Percentiles rank a stretch among this genome's conserved stretches.
These are phyloP conservation scores for Cremastinae sp. DNA, from an alignment of 2,888 invertebrate genomes.

Conservation along the genomic window DNA sequence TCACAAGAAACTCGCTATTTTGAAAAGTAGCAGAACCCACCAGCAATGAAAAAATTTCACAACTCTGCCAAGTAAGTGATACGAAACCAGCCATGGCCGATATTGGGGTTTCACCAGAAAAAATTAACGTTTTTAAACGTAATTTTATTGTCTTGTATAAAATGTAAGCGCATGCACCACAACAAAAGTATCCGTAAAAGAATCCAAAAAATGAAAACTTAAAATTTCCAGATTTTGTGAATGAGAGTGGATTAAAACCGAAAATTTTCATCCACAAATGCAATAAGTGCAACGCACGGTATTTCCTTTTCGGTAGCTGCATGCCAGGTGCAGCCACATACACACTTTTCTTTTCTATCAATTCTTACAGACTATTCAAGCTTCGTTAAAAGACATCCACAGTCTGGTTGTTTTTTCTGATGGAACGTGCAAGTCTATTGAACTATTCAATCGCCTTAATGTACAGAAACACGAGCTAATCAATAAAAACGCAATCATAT, in stretches of 20 bases:
- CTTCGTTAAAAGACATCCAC: too few species aligned
- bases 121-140: background rate
- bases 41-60: background rate
- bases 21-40: background rate
- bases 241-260: conserved; percentile 22
- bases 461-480: too few species aligned
- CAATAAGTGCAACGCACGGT: background rate
- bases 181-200: conserved; percentile 8
- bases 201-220: background rate
- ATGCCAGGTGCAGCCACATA: too few species aligned
- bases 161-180: background rate
- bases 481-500: too few species aligned
- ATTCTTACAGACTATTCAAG: too few species aligned
- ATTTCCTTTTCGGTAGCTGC: too few species aligned
- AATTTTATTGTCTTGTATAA: background rate
- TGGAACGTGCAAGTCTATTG: too few species aligned
- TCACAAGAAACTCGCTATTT: background rate
- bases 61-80: background rate
- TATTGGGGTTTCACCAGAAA: conserved; percentile 11
- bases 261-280: conserved; percentile 26
- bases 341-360: too few species aligned
- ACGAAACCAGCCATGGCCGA: background rate
- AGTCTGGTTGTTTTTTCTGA: too few species aligned
- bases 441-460: too few species aligned
- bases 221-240: background rate